Conservation (phyloP, 2,888 invertebrate genomes). For the Cactoblastis cactorum region DNA sequence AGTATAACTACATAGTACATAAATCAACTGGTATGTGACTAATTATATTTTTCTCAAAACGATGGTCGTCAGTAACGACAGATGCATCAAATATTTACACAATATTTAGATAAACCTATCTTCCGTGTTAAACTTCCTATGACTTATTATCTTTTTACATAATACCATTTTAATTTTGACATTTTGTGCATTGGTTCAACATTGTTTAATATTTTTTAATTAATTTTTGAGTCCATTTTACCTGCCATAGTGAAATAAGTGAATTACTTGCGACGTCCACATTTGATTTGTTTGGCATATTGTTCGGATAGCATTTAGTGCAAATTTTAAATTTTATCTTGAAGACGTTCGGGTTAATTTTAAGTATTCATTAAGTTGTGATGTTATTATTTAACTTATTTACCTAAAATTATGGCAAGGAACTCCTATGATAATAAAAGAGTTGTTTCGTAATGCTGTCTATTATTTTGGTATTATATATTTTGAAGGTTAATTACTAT, state of each 20-base stretch:
- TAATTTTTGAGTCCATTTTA: slow-evolving; percentile 70
- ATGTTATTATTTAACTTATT: slow-evolving; percentile 77
- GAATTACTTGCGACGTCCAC: slow-evolving; percentile 56
- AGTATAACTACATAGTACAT: background rate
- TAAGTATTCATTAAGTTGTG: slow-evolving; percentile 78
- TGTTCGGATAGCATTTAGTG: slow-evolving; percentile 29
- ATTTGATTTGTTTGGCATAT: slow-evolving; percentile 32
- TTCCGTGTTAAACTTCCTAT: slow-evolving; percentile 1
- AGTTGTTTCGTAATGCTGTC: slow-evolving; percentile 53
- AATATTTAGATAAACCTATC: background rate
- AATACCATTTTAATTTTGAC: slow-evolving; percentile 42
- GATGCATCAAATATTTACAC: background rate
- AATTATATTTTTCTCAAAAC: background rate
- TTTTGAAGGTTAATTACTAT: too few species aligned
- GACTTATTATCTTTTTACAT: slow-evolving; percentile 26
- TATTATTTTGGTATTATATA: slow-evolving; percentile 17
- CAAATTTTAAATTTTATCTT: slow-evolving; percentile 52
- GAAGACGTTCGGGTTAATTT: slow-evolving; percentile 68
- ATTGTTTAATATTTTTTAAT: slow-evolving; percentile 58
- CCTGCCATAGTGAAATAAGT: slow-evolving; percentile 76
- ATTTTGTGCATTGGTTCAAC: slow-evolving; percentile 50
- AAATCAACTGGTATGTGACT: background rate
- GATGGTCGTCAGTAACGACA: background rate
- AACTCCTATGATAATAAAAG: slow-evolving; percentile 73
- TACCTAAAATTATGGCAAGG: slow-evolving; percentile 78